Evolutionary conservation across 2,113 vertebrate genomes (phyloP), one percentile per base, ranked within the genome.

Genomic region (Eurystomus gularis): DNA sequence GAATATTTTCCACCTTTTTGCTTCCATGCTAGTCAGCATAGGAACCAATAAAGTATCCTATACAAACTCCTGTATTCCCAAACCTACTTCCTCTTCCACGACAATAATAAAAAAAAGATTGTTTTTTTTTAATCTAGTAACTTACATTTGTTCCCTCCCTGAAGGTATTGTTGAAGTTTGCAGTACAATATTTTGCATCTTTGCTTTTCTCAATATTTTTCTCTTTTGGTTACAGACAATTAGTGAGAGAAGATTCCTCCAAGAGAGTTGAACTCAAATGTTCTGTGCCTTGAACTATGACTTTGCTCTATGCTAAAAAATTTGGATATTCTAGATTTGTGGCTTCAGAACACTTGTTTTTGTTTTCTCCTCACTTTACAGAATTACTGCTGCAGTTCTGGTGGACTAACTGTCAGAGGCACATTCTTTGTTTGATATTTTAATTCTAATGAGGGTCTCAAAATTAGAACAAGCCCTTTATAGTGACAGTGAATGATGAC

Each of bases 381-480:
- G 82, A 92, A 76, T 69, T 93, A 31, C 64, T 91, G 80, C 48
- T 88, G 86, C 80, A 92, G 0, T 61, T 91, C 83, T 89, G 71
- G 44, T 84, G 86, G 88, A 91, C 90, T 44, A 10, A 62, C 62
- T 94, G 83, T 82, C 92, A 96, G 58, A 93, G 33, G 49, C 65
- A 91, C 54, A 51, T 9, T 65, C 60, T 72, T 77, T 26, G 29
- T 95, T 88, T 94, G 95, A 84, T 94, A 89, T 93, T 94, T 93
- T 93, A 87, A 89, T 92, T 87, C 91, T 94, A 94, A 97, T 91
- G 91, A 96, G 83, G 86, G 81, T 93, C 96, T 96, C 91, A 94
- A 89, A 96, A 94, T 95, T 95, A 96, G 93, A 97, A 93, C 78
- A 82, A 92, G 88, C 62, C 65, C 93, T 96, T 96, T 95, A 65